A percentile compares a stretch with the other conserved stretches of the same genome.
phyloP scores from a whole-genome alignment of 2,888 invertebrate genomes.

The Pristionchus entomophagus region DNA sequence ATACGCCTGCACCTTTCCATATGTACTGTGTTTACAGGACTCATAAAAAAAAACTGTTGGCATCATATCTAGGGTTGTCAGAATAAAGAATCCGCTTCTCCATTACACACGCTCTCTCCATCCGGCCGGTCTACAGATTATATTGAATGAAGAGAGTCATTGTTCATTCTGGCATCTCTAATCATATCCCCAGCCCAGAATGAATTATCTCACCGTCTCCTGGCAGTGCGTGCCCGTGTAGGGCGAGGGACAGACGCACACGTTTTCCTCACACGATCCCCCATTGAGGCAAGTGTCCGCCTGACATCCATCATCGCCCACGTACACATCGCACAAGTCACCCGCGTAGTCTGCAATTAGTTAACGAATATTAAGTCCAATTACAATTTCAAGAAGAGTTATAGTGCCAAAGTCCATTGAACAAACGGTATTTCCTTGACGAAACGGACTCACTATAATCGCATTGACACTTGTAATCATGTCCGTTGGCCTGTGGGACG shows the following conservation, averaged over 20 bases:
- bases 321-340: neutral
- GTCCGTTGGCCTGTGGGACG: neutral
- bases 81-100: neutral
- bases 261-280: neutral
- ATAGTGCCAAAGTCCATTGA: too few relatives aligned
- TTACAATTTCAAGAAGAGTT: too few relatives aligned
- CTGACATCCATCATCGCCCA: neutral
- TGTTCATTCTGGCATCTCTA: too few relatives aligned
- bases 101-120: too few relatives aligned
- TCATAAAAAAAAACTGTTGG: too few relatives aligned
- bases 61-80: too few relatives aligned
- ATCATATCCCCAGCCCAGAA: neutral
- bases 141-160: too few relatives aligned
- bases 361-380: too few relatives aligned
- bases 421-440: too few relatives aligned
- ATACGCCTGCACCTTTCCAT: too few relatives aligned
- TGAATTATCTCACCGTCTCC: neutral
- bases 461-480: neutral
- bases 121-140: too few relatives aligned
- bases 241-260: neutral
- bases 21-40: too few relatives aligned
- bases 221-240: slow-evolving; percentile 14
- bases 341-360: slow-evolving; percentile 7
- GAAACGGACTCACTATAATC: neutral
- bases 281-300: neutral